Base-by-base conservation (phyloP, 2,888 invertebrate species). In the Athalia rosae region DNA sequence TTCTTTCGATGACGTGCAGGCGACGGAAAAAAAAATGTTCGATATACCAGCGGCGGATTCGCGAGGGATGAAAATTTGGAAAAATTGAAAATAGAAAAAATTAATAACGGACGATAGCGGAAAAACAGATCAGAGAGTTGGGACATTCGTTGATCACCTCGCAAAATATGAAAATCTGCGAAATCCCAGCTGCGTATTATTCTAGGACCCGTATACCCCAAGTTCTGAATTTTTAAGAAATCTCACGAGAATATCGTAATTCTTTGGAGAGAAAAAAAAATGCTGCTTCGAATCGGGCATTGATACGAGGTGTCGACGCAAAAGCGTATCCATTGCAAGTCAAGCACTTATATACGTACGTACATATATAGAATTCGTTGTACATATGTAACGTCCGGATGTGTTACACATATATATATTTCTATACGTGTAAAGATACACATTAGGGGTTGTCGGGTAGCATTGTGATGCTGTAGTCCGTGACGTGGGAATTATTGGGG, bases 401-500 rank as follows among this genome's bases (percentile, higher is more conserved):
- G 48, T 41, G 41, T 28, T 15, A 13, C 28, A 11, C 50, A 66
- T 56, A 13, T 1, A n/a, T 5, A 4, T 59, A n/a, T 11, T n/a
- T n/a, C n/a, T n/a, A 53, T 53, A 53, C 28, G 67, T 58, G 71
- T 71, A 56, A 58, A 71, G 71, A 71, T 15, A 71, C 58, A 58
- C 58, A 71, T 71, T 71, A 71, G 71, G 71, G 71, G 71, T 71
- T 43, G 71, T 50, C 66, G 67, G 2, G 28, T 58, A 61, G 77
- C 73, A 62, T 73, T 80, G 80, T 80, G 82, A 83, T 81, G 83
- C 80, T 80, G 83, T 78, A 79, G 82, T 82, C 81, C 81, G 79
- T 82, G 84, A 88, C 88, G 87, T 88, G 88, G 88, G 88, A 89
- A 88, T 71, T 71, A 71, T 71, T 85, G 76, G 66, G 63, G 66